A percentile compares a stretch with the other conserved stretches of the same genome.
phyloP scores from a whole-genome alignment of 2,888 invertebrate genomes.

The Monoplex corrugatus region DNA sequence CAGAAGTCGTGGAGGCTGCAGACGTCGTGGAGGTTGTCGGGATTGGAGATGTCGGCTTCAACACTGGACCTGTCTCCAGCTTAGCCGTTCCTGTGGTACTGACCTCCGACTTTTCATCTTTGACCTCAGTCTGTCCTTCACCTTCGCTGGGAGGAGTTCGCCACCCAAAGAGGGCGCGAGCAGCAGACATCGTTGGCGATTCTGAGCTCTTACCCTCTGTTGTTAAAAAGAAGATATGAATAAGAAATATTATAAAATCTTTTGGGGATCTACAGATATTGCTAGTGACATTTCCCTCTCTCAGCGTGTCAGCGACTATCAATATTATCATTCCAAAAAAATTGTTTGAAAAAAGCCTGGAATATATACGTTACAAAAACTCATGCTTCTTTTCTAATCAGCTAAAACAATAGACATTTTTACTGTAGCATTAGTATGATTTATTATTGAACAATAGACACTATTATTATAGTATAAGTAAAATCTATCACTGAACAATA shows the following conservation, averaged over 20 bases:
- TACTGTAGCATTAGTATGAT: too few relatives aligned
- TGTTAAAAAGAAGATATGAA: not conserved
- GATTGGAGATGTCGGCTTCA: not conserved
- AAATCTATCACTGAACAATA: too few relatives aligned
- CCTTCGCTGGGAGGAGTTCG: not conserved
- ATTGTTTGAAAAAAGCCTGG: too few relatives aligned
- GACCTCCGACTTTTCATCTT: not conserved
- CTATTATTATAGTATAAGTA: too few relatives aligned
- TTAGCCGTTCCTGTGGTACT: conserved; percentile 24
- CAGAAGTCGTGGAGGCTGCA: not conserved
- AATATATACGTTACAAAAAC: too few relatives aligned
- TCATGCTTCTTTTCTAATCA: too few relatives aligned
- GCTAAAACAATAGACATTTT: too few relatives aligned
- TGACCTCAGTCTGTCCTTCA: not conserved
- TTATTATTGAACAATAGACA: too few relatives aligned
- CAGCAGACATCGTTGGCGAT: conserved; percentile 33
- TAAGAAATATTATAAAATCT: not conserved
- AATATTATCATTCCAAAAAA: too few relatives aligned
- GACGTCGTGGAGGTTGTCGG: not conserved
- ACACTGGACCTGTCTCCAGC: conserved; percentile 40
- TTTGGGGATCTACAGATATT: too few relatives aligned
- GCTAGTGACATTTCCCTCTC: too few relatives aligned
- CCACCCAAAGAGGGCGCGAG: conserved; percentile 36
- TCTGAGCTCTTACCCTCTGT: not conserved
- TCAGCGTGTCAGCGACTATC: too few relatives aligned